phyloP scores from a whole-genome alignment of 2,888 invertebrate species.

The Gymnoscelis rufifasciata region DNA sequence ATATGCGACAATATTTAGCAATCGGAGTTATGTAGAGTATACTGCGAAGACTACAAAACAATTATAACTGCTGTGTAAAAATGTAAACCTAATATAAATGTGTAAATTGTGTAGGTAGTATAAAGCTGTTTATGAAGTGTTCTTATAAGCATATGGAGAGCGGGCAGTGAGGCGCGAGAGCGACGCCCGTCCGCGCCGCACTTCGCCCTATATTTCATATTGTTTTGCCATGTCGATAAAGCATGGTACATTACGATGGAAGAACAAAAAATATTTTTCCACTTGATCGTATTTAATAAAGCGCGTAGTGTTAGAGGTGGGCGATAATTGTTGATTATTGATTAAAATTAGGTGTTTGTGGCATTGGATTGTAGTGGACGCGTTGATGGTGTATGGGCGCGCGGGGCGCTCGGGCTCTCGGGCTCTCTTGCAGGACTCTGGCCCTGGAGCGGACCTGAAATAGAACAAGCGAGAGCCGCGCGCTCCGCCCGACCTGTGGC shows the following conservation, averaged over 20 bases:
- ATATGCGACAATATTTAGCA: conserved; percentile 78
- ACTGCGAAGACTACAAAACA: conserved; percentile 71
- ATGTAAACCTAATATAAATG: conserved; percentile 74
- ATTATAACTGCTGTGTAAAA: conserved; percentile 78
- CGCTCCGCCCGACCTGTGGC: conserved; percentile 23
- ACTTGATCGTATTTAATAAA: conserved; percentile 72
- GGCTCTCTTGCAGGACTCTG: background rate
- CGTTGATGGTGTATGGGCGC: conserved; percentile 25
- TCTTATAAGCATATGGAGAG: conserved; percentile 72
- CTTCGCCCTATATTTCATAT: conserved; percentile 60
- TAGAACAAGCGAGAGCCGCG: too few relatives aligned
- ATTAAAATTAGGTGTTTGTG: conserved; percentile 75
- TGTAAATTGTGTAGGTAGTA: conserved; percentile 77
- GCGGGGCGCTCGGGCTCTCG: conserved; percentile 5
- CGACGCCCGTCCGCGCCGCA: conserved; percentile 30
- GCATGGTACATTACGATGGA: conserved; percentile 67
- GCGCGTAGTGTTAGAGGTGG: conserved; percentile 74
- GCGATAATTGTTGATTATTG: conserved; percentile 79
- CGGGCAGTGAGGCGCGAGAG: conserved; percentile 46
- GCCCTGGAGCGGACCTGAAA: too few relatives aligned
- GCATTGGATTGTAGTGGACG: conserved; percentile 63
- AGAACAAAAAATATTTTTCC: conserved; percentile 77
- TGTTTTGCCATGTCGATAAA: conserved; percentile 59
- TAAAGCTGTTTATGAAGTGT: conserved; percentile 75
- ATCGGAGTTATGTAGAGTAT: conserved; percentile 73